These are phyloP conservation scores for Cryptophagus acutangulus DNA, from an alignment of 2,888 invertebrate genomes.

Conservation along the genomic window DNA sequence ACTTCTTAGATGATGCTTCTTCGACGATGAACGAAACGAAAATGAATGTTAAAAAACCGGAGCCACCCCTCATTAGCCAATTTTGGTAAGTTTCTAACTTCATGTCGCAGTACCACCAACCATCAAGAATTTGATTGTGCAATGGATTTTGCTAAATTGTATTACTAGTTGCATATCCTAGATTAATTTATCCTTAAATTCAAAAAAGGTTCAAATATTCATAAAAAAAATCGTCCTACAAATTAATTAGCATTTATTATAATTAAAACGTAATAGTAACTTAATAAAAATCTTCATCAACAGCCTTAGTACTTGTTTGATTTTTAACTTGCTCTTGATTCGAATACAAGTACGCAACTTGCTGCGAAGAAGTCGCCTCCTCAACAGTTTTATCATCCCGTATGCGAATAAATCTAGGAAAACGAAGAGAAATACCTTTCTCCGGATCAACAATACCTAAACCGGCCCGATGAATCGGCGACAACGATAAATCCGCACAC, in stretches of 20 bases:
- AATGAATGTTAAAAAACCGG: too few species aligned
- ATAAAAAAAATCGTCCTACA: background rate
- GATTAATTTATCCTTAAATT: too few species aligned
- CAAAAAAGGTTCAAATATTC: background rate
- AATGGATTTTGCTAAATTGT: too few species aligned
- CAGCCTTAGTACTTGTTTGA: slow-evolving; percentile 46
- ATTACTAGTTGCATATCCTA: too few species aligned
- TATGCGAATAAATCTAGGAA: slow-evolving; percentile 87
- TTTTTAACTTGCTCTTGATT: slow-evolving; percentile 88
- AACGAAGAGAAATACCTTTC: slow-evolving; percentile 90
- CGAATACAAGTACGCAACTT: slow-evolving; percentile 86
- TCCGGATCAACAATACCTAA: slow-evolving; percentile 80
- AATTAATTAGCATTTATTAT: background rate
- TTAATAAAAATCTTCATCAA: slow-evolving; percentile 63
- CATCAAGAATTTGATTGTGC: too few species aligned
- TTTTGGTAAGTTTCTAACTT: too few species aligned
- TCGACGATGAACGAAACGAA: too few species aligned
- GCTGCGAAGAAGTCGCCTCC: slow-evolving; percentile 84
- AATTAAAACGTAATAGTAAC: background rate
- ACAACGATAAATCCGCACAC: slow-evolving; percentile 92
- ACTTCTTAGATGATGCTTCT: too few species aligned
- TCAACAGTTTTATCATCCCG: slow-evolving; percentile 91
- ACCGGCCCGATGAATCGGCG: slow-evolving; percentile 89
- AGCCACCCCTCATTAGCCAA: too few species aligned
- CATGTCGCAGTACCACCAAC: too few species aligned